Evolutionary conservation across 2,113 vertebrate species (phyloP).

Genomic region (Poeciliopsis occidentalis): DNA sequence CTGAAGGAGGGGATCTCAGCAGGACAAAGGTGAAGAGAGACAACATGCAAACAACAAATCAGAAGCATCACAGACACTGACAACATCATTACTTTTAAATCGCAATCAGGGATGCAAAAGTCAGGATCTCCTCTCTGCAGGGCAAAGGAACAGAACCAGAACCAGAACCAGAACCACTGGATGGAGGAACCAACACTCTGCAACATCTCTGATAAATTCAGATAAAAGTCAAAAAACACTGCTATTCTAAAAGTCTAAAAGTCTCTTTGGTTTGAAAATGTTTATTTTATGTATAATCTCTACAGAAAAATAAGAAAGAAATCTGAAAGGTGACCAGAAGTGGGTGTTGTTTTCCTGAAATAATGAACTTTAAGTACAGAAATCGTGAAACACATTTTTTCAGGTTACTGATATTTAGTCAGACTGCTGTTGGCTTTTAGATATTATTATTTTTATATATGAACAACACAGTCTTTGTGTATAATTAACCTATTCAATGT

Average conservation of each 20-base stretch:
- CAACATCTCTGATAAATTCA: background rate
- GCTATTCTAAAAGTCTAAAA: background rate
- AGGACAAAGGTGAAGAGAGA: slow-evolving; percentile 43
- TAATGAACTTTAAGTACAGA: background rate
- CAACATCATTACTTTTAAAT: background rate
- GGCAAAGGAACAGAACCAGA: background rate
- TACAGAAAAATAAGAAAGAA: background rate
- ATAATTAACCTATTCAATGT: too few relatives aligned
- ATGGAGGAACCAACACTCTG: background rate
- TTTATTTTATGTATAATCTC: background rate
- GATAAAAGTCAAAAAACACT: background rate
- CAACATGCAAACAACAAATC: background rate
- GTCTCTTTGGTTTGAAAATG: background rate
- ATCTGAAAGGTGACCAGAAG: background rate
- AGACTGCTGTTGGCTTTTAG: background rate
- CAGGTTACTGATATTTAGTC: background rate
- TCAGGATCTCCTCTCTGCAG: background rate
- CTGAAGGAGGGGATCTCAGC: slow-evolving; percentile 33
- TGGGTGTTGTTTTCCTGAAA: background rate
- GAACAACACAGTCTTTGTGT: too few relatives aligned
- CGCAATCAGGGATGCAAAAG: background rate
- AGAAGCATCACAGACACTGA: background rate
- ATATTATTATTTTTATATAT: too few relatives aligned
- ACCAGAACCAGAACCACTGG: background rate
- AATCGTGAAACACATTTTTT: background rate